Conservation (phyloP, 2,113 vertebrate species). For the Nycticebus coucang region DNA sequence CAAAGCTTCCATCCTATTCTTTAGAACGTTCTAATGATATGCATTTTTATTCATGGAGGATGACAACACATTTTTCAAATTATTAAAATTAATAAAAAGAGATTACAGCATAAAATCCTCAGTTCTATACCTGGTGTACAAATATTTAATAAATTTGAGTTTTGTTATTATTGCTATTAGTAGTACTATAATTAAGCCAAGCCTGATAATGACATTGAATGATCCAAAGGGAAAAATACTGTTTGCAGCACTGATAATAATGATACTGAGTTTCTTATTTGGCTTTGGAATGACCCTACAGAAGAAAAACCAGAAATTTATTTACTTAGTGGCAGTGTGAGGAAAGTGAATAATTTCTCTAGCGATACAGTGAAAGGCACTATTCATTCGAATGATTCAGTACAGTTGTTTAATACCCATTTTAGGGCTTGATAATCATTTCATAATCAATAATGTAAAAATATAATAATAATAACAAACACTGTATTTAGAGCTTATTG, state of each 20-base stretch:
- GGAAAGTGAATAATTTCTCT: neutral
- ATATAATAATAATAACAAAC: neutral
- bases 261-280: neutral
- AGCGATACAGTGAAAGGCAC: neutral
- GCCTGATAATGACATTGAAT: neutral
- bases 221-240: neutral
- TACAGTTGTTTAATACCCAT: neutral
- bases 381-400: neutral
- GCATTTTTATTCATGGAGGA: neutral
- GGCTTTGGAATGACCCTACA: neutral
- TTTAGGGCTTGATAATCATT: neutral
- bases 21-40: neutral
- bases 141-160: neutral
- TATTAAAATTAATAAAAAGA: neutral
- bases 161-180: neutral
- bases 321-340: neutral
- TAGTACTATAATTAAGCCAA: neutral
- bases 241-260: neutral
- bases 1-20: neutral
- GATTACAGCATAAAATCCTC: neutral
- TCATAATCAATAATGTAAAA: neutral
- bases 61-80: neutral
- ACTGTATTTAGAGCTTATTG: neutral
- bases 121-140: neutral
- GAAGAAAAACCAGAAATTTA: neutral